These are phyloP conservation scores for Etheostoma spectabile DNA, from an alignment of 2,113 vertebrate species.

Conservation along the genomic window DNA sequence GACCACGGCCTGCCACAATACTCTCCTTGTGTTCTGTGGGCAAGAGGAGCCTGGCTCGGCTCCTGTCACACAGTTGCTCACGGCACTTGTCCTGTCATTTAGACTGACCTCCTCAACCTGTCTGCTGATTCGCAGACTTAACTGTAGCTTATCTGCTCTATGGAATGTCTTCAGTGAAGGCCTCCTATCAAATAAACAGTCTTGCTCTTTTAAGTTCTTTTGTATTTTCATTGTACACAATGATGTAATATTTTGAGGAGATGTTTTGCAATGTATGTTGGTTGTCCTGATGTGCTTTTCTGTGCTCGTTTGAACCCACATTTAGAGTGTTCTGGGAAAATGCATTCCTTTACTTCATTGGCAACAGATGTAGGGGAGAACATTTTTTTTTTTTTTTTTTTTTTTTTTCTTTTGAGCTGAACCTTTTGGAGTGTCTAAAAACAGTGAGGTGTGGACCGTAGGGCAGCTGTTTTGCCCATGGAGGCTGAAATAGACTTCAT, in stretches of 20 bases:
- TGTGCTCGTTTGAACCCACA: conserved; percentile 64
- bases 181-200: background rate
- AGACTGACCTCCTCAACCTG: conserved; percentile 72
- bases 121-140: conserved; percentile 61
- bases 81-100: conserved; percentile 80
- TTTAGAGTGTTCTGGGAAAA: conserved; percentile 67
- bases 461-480: conserved; percentile 81
- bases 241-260: conserved; percentile 16
- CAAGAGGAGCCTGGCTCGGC: conserved; percentile 72
- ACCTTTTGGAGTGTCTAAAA: conserved; percentile 79
- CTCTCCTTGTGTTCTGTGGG: conserved; percentile 75
- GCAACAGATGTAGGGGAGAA: conserved; percentile 84
- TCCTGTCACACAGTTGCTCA: conserved; percentile 82
- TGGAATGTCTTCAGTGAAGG: conserved; percentile 45
- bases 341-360: conserved; percentile 85
- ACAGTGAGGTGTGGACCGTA: conserved; percentile 61
- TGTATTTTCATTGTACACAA: background rate
- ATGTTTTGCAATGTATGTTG: conserved; percentile 19
- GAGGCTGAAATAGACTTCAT: conserved; percentile 81
- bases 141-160: conserved; percentile 50
- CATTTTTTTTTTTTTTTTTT: conserved; percentile 43
- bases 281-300: conserved; percentile 55
- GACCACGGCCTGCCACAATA: conserved; percentile 68
- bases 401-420: conserved; percentile 57
- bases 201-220: conserved; percentile 1